Conservation (phyloP, 2,113 vertebrate genomes). For the Xiphophorus couchianus region DNA sequence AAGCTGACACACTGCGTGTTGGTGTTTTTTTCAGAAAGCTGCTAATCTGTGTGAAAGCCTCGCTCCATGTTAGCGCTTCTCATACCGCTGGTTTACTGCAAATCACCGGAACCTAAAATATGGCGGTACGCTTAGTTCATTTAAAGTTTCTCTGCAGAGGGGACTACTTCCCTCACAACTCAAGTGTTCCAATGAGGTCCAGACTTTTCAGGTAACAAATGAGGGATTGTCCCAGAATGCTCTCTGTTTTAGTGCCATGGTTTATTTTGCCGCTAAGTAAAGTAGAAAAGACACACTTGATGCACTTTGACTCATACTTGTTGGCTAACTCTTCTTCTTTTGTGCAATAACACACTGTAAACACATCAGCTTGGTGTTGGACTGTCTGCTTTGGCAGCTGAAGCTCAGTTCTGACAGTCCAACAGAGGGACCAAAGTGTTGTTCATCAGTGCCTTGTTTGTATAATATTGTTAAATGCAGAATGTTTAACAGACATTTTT, state of each 20-base stretch:
- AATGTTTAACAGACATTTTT: not conserved
- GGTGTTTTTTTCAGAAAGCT: conserved; percentile 47
- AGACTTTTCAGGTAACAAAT: not conserved
- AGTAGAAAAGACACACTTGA: not conserved
- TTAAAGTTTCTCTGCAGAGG: not conserved
- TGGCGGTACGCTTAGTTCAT: not conserved
- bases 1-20: not conserved
- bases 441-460: conserved; percentile 41
- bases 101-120: not conserved
- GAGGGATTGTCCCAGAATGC: not conserved
- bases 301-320: conserved; percentile 30
- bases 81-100: not conserved
- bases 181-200: not conserved
- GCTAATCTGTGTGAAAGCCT: conserved; percentile 17
- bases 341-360: conserved; percentile 30
- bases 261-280: not conserved
- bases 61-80: not conserved
- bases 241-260: not conserved
- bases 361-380: not conserved
- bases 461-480: not conserved
- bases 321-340: conserved; percentile 17
- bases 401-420: conserved; percentile 10
- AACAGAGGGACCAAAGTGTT: conserved; percentile 38
- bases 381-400: conserved; percentile 12
- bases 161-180: not conserved